Conservation (phyloP, 2,797 vertebrate species). For the Eulemur rubriventer region DNA sequence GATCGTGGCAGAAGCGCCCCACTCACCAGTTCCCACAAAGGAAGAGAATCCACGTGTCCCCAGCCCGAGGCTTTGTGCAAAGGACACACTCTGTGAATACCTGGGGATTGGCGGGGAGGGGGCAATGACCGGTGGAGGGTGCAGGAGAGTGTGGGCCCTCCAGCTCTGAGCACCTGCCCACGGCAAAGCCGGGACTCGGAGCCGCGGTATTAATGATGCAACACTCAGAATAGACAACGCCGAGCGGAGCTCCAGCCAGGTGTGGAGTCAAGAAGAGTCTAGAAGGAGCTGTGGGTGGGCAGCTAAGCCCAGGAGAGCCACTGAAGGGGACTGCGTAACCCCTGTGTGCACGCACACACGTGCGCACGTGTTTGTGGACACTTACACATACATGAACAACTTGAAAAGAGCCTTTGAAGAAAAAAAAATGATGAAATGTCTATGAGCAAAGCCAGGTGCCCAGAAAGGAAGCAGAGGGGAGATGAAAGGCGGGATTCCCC, state of each 20-base stretch:
- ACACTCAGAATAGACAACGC: fast-evolving
- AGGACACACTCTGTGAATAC: neutral
- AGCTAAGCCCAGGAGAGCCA: neutral
- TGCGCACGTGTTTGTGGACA: neutral
- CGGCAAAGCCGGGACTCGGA: neutral
- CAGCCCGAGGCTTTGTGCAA: fast-evolving
- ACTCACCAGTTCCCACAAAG: fast-evolving
- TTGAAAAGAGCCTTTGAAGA: neutral
- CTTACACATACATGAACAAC: neutral
- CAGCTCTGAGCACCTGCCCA: neutral
- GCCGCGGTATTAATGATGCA: fast-evolving
- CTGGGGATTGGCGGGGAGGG: fast-evolving
- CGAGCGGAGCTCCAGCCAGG: fast-evolving
- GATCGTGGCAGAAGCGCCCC: neutral
- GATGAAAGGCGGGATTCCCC: neutral
- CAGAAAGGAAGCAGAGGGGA: neutral
- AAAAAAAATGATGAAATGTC: neutral
- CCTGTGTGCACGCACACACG: fast-evolving
- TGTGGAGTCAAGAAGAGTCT: neutral
- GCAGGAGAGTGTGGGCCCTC: fast-evolving
- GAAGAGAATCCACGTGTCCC: fast-evolving
- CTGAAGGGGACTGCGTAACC: fast-evolving
- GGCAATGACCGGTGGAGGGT: fast-evolving
- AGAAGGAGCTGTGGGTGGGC: fast-evolving
- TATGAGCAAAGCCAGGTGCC: constrained; percentile 15